Percentiles rank a stretch among this genome's conserved stretches.
These are phyloP conservation scores for Argopecten irradians DNA, from an alignment of 1,140 invertebrate genomes.

Conservation along the genomic window DNA sequence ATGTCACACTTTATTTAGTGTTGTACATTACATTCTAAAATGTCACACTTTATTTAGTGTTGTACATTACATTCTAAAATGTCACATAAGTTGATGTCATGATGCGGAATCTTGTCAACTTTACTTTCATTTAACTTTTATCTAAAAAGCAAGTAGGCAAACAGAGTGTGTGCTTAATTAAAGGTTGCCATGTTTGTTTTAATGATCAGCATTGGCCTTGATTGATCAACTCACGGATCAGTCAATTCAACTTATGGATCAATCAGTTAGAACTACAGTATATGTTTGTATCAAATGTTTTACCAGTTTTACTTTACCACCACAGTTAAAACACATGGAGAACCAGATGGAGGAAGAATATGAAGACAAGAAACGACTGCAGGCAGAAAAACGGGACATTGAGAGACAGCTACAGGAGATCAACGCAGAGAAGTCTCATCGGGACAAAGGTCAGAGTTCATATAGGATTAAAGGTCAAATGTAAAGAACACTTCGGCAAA, in stretches of 20 bases:
- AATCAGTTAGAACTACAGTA: background rate
- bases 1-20: too few relatives aligned
- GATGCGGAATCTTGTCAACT: too few relatives aligned
- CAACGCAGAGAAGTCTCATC: constrained; percentile 79
- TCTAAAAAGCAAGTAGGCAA: too few relatives aligned
- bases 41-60: too few relatives aligned
- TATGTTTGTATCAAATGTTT: background rate
- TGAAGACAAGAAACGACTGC: constrained; percentile 89
- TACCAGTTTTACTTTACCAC: constrained; percentile 30
- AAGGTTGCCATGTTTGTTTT: too few relatives aligned
- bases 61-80: too few relatives aligned
- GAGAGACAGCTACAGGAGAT: constrained; percentile 89
- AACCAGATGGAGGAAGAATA: constrained; percentile 94
- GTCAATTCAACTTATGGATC: background rate
- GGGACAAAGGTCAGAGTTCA: constrained; percentile 68
- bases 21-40: too few relatives aligned
- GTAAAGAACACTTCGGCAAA: background rate
- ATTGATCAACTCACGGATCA: too few relatives aligned
- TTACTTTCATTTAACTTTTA: too few relatives aligned
- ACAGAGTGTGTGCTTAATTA: too few relatives aligned
- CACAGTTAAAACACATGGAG: constrained; percentile 84
- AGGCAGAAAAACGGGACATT: constrained; percentile 93
- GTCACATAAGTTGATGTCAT: too few relatives aligned
- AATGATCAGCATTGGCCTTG: too few relatives aligned
- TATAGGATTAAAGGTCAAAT: background rate